Evolutionary conservation across 2,888 invertebrate genomes (phyloP).

Genomic region (Belgica antarctica): DNA sequence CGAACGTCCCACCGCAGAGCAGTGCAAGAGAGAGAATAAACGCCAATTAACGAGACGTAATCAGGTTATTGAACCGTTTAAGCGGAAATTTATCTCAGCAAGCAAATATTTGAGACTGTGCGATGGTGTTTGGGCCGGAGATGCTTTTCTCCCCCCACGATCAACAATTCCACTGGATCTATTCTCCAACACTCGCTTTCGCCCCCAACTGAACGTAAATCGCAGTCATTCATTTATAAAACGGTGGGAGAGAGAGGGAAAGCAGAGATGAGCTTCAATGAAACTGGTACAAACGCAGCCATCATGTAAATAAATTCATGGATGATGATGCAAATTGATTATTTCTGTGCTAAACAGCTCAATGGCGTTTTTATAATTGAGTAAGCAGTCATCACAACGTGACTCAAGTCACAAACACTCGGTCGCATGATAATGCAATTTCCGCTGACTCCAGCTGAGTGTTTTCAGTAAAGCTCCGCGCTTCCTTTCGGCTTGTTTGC

Average conservation of each 20-base stretch:
- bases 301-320: conserved; percentile 1
- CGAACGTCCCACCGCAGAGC: too few relatives aligned
- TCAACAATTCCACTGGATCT: background rate
- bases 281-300: background rate
- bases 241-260: too few relatives aligned
- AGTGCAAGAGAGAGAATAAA: background rate
- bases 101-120: too few relatives aligned
- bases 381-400: background rate
- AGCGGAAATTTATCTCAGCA: background rate
- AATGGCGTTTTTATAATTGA: background rate
- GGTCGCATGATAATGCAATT: conserved; percentile 9
- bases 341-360: background rate
- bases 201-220: background rate
- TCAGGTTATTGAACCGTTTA: conserved; percentile 11
- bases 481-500: conserved; percentile 5
- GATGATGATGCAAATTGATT: conserved; percentile 15
- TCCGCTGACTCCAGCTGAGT: background rate
- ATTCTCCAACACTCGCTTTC: background rate
- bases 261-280: background rate
- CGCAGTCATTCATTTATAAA: conserved; percentile 2
- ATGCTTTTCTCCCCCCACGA: too few relatives aligned
- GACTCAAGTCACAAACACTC: background rate
- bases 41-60: conserved; percentile 4
- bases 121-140: too few relatives aligned
- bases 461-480: background rate